These are phyloP conservation scores for Virgularia gustaviana DNA, from an alignment of 92 coral and sea anemone genomes.

Conservation along the genomic window DNA sequence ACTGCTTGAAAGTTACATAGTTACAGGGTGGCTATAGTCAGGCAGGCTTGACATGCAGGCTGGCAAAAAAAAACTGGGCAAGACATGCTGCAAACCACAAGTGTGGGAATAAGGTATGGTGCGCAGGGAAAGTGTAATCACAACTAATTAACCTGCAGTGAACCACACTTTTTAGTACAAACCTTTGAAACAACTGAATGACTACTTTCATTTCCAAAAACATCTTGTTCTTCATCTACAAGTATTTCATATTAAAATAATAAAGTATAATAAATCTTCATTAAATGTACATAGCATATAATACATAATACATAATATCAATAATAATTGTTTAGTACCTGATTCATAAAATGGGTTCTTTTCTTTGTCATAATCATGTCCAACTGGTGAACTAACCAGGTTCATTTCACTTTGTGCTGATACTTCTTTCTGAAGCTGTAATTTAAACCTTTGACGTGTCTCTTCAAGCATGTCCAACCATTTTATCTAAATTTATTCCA, in stretches of 20 bases:
- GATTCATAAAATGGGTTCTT: conserved; percentile 67
- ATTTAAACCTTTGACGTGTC: conserved; percentile 76
- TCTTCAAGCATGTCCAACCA: conserved; percentile 88
- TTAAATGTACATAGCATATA: background rate
- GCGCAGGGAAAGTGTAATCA: background rate
- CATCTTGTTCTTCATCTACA: conserved; percentile 24
- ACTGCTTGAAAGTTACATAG: too few relatives aligned
- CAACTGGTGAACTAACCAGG: too few relatives aligned
- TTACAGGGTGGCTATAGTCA: too few relatives aligned
- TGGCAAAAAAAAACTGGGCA: too few relatives aligned
- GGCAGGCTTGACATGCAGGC: too few relatives aligned
- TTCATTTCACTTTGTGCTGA: conserved; percentile 33
- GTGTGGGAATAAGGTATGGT: background rate
- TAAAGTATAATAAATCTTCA: background rate
- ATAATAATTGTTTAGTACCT: conserved; percentile 40
- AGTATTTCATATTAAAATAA: background rate
- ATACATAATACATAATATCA: too few relatives aligned
- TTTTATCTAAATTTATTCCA: conserved; percentile 70
- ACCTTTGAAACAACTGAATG: conserved; percentile 21
- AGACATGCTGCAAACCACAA: too few relatives aligned
- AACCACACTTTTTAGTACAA: background rate
- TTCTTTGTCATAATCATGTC: conserved; percentile 56
- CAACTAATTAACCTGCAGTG: background rate
- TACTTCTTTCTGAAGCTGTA: conserved; percentile 81
- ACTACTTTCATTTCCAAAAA: background rate